phyloP scores from a whole-genome alignment of 2,113 vertebrate genomes.

The Actenoides lindsayi region DNA sequence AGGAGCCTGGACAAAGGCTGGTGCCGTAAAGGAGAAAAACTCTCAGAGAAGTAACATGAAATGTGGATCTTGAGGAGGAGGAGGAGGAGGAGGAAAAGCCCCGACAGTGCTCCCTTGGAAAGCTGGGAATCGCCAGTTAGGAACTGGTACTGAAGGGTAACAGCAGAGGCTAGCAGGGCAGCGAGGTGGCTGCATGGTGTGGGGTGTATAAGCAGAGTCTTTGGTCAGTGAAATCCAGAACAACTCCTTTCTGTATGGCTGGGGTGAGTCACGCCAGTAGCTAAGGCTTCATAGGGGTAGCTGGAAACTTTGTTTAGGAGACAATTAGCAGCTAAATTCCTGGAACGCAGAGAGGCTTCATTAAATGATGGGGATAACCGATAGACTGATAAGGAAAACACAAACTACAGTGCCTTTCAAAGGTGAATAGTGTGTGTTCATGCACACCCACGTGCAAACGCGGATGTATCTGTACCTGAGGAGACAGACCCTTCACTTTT shows the following conservation, averaged over 20 bases:
- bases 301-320: neutral
- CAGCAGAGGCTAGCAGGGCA: neutral
- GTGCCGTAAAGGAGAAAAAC: neutral
- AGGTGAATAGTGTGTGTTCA: neutral
- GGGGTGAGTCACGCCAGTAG: neutral
- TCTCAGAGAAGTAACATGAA: neutral
- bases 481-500: neutral
- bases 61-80: neutral
- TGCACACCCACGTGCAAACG: neutral
- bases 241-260: neutral
- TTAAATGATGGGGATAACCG: neutral
- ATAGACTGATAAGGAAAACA: neutral
- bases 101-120: neutral
- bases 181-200: rapidly evolving
- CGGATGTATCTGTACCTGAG: neutral
- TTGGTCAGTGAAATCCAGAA: neutral
- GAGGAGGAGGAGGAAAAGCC: neutral
- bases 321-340: neutral
- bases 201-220: neutral
- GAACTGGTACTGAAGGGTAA: neutral
- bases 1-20: neutral
- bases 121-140: neutral
- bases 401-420: neutral
- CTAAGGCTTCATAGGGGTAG: neutral
- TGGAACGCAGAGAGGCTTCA: neutral